These are phyloP conservation scores for Scophthalmus maximus DNA, from an alignment of 2,113 vertebrate species.

Conservation along the genomic window DNA sequence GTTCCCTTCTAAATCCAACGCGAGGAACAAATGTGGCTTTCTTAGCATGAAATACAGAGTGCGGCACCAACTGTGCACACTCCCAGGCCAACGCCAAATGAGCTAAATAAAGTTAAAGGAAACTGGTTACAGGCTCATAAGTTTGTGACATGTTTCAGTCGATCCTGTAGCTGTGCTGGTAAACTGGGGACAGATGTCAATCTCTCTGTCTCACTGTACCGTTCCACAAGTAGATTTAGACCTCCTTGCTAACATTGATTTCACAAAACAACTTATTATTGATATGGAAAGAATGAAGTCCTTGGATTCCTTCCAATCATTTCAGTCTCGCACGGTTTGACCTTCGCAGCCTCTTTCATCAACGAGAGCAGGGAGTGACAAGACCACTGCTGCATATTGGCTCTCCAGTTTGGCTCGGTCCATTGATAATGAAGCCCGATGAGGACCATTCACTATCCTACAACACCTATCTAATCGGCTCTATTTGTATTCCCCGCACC, in stretches of 20 bases:
- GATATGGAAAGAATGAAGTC: not conserved
- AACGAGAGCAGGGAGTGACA: conserved; percentile 50
- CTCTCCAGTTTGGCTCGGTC: conserved; percentile 50
- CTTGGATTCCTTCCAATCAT: conserved; percentile 49
- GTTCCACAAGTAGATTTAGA: conserved; percentile 17
- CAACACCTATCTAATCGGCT: conserved; percentile 63
- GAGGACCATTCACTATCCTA: conserved; percentile 46
- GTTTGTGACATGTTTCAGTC: no score
- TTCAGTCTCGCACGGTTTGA: conserved; percentile 42
- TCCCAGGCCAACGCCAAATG: conserved; percentile 55
- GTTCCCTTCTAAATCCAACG: conserved; percentile 76
- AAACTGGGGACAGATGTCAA: conserved; percentile 10
- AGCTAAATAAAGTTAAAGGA: conserved; percentile 57
- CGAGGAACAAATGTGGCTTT: conserved; percentile 71
- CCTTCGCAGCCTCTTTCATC: conserved; percentile 48
- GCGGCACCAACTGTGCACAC: conserved; percentile 54
- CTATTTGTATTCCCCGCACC: conserved; percentile 77
- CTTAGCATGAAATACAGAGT: conserved; percentile 49
- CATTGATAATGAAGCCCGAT: conserved; percentile 67
- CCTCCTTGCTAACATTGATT: not conserved
- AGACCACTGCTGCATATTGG: conserved; percentile 23
- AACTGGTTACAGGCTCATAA: conserved; percentile 35
- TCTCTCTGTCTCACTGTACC: not conserved
- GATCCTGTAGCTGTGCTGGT: conserved; percentile 5
- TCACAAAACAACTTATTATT: not conserved